Base-by-base conservation (phyloP, 2,888 invertebrate genomes). In the Ennomos fuscantarius region DNA sequence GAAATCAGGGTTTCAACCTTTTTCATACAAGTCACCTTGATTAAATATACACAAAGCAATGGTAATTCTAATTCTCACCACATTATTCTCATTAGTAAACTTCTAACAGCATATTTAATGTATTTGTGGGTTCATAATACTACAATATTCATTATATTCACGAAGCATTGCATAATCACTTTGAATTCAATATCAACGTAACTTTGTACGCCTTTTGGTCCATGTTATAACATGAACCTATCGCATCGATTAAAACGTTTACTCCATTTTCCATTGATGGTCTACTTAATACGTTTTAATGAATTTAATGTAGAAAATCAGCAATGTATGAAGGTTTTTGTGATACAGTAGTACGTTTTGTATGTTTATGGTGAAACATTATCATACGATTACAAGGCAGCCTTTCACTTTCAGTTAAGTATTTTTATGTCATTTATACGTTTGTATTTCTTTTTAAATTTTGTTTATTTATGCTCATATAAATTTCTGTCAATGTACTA, bases 371-470 rank as follows among this genome's bases (percentile, higher is more conserved):
- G 39, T 62, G 64, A 70, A 66, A 67, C 67, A 70, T 74, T 74
- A 76, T 66, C 74, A 74, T 73, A 69, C 68, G 66, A 69, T 66
- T 53, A 68, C 73, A 76, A 81, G 81, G 80, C 66, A 75, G 68
- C 82, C 81, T 82, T 82, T 82, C 81, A 79, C 82, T 82, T 80
- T 77, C 76, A 66, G 74, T 77, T 1, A 24, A 61, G 46, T 63
- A 5, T 69, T 69, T 69, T 72, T 68, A 68, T 63, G 66, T 62
- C 63, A 68, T 62, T 50, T 45, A 40, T 32, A 11, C 39, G 49
- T 61, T 56, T 41, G 47, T 40, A 24, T 24, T 3, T 24, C 6
- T 24, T 24, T 24, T 24, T 24, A 6, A 6, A 5, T 24, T 24
- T 24, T 24, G 2, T 24, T 24, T 24, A 24, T 24, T 2, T 24